Percentiles rank a stretch among this genome's conserved stretches.
phyloP scores from a whole-genome alignment of 2,113 vertebrate genomes.

The Tychaedon coryphoeus region DNA sequence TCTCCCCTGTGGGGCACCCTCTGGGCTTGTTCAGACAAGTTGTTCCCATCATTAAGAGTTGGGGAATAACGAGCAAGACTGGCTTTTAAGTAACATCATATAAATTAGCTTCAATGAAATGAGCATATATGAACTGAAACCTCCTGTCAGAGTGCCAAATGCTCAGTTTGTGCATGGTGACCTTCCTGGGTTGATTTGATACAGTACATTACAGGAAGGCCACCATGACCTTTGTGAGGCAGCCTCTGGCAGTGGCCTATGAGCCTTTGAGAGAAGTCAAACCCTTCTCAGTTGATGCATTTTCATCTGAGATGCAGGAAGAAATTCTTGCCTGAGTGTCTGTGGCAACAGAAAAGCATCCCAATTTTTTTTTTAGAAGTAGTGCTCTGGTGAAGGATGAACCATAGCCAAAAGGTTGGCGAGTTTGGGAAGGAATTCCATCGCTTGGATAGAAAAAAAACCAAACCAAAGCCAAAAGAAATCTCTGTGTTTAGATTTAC shows the following conservation, averaged over 20 bases:
- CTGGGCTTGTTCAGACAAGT: background rate
- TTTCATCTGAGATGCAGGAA: background rate
- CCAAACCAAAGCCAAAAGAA: background rate
- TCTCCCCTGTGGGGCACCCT: background rate
- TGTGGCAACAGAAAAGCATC: background rate
- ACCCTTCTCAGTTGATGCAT: rapidly evolving
- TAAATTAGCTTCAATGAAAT: background rate
- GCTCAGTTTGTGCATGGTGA: background rate
- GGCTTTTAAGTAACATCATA: background rate
- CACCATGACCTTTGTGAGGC: rapidly evolving
- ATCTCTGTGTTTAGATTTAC: background rate
- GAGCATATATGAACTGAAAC: background rate
- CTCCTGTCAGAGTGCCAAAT: background rate
- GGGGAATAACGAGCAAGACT: background rate
- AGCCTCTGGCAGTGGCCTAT: background rate
- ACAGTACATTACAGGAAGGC: background rate
- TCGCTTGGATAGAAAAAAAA: background rate
- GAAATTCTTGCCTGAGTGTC: background rate
- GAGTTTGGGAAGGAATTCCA: background rate
- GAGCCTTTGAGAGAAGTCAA: background rate
- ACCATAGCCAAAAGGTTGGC: background rate
- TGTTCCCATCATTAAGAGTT: background rate
- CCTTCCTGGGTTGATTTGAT: background rate
- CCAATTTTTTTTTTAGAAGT: background rate
- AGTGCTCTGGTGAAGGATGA: background rate